Conservation (phyloP, 2,797 vertebrate genomes). For the Dipus sagitta region DNA sequence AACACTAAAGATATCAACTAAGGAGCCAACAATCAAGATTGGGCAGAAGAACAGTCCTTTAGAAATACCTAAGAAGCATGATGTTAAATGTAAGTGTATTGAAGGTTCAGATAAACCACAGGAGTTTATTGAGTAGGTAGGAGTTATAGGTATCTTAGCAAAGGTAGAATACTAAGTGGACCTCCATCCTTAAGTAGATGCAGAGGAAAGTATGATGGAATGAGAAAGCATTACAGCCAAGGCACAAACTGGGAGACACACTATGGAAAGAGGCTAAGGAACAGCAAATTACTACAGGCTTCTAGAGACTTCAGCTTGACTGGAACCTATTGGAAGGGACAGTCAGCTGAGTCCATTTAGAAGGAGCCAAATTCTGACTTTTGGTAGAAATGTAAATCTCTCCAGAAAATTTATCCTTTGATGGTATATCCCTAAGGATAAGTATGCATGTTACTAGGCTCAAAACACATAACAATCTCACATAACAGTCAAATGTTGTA, state of each 20-base stretch:
- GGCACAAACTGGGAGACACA: not conserved
- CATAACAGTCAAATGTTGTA: not conserved
- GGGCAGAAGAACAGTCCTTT: constrained; percentile 18
- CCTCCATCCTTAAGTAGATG: not conserved
- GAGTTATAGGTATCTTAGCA: not conserved
- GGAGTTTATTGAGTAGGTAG: not conserved
- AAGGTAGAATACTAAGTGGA: constrained; percentile 22
- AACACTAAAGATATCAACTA: not conserved
- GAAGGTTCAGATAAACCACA: not conserved
- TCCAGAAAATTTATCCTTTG: not conserved
- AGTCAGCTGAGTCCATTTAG: not conserved
- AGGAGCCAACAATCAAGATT: not conserved
- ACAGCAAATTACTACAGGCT: not conserved
- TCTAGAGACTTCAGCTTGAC: not conserved
- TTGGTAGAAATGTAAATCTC: not conserved
- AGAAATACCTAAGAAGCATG: constrained; percentile 40
- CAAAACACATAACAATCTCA: not conserved
- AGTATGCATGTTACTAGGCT: not conserved
- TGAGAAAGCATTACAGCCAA: constrained; percentile 4
- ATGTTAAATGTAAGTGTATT: not conserved
- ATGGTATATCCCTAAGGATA: not conserved
- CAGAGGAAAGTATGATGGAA: not conserved
- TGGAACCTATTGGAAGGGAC: not conserved
- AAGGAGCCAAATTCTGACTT: constrained; percentile 11
- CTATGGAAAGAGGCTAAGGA: not conserved